Conservation (phyloP, 2,797 vertebrate species). For the Lagorchestes hirsutus region DNA sequence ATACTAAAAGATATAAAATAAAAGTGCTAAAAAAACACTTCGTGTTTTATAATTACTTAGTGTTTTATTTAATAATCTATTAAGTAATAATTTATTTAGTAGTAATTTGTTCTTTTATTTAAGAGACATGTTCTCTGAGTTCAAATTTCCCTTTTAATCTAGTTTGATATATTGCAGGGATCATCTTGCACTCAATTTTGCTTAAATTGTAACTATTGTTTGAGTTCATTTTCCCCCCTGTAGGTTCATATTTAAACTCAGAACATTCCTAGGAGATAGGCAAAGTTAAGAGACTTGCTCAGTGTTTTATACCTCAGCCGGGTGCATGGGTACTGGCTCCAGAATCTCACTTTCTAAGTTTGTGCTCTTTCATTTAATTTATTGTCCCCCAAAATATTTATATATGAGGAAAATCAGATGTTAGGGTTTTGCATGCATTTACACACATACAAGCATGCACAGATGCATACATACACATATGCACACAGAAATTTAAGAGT, state of each 20-base stretch:
- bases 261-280: constrained; percentile 15
- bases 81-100: neutral
- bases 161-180: constrained; percentile 9
- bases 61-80: constrained; percentile 58
- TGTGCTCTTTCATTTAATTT: constrained; percentile 7
- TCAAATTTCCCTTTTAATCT: neutral
- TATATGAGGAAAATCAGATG: neutral
- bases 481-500: neutral
- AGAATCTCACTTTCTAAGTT: neutral
- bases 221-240: neutral
- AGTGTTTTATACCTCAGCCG: neutral
- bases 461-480: neutral
- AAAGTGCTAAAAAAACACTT: constrained; percentile 72
- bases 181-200: neutral
- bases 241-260: constrained; percentile 49
- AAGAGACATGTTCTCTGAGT: neutral
- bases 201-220: constrained; percentile 17
- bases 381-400: neutral
- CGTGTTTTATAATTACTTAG: constrained; percentile 66
- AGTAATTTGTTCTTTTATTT: neutral
- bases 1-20: constrained; percentile 57
- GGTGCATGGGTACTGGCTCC: neutral
- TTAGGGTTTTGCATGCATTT: constrained; percentile 3
- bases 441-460: neutral
- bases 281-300: neutral